Evolutionary conservation across 2,113 vertebrate genomes (phyloP).

Genomic region (Patagioenas fasciata): DNA sequence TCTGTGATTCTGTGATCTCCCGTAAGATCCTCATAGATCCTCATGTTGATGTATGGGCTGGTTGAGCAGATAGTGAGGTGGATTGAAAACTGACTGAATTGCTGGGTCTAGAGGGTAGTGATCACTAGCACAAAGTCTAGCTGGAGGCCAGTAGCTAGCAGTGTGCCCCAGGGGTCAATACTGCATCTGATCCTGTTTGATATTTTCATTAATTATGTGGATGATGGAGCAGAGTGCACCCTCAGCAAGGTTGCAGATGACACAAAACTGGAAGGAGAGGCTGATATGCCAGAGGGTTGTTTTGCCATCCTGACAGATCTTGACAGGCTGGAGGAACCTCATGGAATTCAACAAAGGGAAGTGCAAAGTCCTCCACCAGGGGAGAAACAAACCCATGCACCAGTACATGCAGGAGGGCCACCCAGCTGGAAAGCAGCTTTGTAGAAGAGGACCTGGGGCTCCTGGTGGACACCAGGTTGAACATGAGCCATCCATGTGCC

Average conservation of each 20-base stretch:
- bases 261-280: background rate
- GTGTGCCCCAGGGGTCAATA: background rate
- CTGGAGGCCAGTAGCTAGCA: background rate
- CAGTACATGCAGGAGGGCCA: background rate
- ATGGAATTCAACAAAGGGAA: background rate
- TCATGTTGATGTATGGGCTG: background rate
- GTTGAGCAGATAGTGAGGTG: background rate
- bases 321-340: background rate
- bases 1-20: background rate
- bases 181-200: background rate
- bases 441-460: background rate
- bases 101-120: background rate
- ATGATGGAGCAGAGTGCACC: background rate
- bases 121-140: background rate
- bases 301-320: background rate
- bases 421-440: background rate
- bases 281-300: background rate
- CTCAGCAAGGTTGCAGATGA: background rate
- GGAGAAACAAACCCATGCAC: background rate
- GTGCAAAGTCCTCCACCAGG: background rate
- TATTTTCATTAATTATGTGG: background rate
- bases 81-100: background rate
- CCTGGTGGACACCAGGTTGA: background rate
- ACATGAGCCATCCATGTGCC: background rate
- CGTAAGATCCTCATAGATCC: background rate